Evolutionary conservation across 2,797 vertebrate genomes (phyloP), one percentile per base, ranked within the genome.

Genomic region (Eremophila alpestris): DNA sequence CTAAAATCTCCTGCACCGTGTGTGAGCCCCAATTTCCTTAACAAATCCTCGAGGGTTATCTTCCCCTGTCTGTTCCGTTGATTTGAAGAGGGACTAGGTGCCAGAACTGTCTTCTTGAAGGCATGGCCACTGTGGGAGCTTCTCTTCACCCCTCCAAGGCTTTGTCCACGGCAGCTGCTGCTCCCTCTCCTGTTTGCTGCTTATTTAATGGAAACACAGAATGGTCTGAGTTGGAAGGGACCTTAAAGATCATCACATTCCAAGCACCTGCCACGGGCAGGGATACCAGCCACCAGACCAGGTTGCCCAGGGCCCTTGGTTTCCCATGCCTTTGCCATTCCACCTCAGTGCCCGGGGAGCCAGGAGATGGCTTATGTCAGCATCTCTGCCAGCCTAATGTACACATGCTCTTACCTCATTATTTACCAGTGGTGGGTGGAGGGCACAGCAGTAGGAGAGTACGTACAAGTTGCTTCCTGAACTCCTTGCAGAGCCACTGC

Each of bases 361-460:
- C 43, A 26, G 79, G 46, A 89, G 86, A 67, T 74, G 81, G 81
- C 68, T 93, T 73, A 30, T 10, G 17, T 94, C 93, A 94, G 94
- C 94, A 92, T 64, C 89, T 95, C 75, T 93, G 64, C 68, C 64
- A 46, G 54, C 68, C 60, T 93, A 60, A n/a, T 77, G 86, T 71
- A 20, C 27, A 40, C 45, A 41, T 36, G 73, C 86, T 93, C 83
- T 92, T 95, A 89, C 75, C 64, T 97, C 90, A 85, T 86, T 83
- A 20, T 67, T 82, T 84, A 51, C 86, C 81, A 10, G 1, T 14
- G 71, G 64, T 85, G 93, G 92, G 92, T 91, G 87, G 95, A 95
- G 77, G 86, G 87, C 90, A 65, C 87, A 71, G 69, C 73, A 74
- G 5, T 6, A 34, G 78, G 36, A 87, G 56, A 74, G 60, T 1